Conservation (phyloP, 2,888 invertebrate genomes). For the Leptinotarsa haldemani region DNA sequence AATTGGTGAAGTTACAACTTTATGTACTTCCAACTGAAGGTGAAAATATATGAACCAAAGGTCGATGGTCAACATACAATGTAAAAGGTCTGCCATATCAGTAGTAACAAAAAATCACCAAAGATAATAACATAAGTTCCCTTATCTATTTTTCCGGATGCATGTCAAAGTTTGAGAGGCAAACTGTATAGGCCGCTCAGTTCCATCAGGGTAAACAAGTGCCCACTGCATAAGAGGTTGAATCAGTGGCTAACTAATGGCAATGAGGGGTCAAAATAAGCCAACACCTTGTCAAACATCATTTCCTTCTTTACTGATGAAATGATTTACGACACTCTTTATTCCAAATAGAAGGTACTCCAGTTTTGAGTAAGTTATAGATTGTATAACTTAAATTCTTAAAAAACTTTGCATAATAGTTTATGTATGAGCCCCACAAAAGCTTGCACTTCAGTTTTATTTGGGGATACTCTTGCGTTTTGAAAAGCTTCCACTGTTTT, state of each 20-base stretch:
- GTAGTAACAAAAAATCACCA: no score
- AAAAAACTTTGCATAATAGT: constrained; percentile 31
- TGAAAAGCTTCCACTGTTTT: constrained; percentile 35
- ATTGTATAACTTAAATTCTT: constrained; percentile 6
- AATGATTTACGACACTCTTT: constrained; percentile 34
- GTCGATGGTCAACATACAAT: no score
- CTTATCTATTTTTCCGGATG: background rate
- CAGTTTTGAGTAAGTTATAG: constrained; percentile 22
- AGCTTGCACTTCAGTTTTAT: constrained; percentile 36
- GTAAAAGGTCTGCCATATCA: no score
- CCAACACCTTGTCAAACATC: background rate
- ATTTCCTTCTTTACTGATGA: constrained; percentile 22
- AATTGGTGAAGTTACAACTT: no score
- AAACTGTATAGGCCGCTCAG: background rate
- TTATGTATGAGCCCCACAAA: constrained; percentile 31
- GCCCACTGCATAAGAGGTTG: background rate
- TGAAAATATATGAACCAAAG: no score
- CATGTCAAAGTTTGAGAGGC: background rate
- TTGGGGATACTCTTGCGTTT: constrained; percentile 30
- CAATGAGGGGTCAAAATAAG: background rate
- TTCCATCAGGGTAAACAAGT: background rate
- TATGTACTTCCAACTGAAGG: no score
- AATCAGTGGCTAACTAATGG: background rate
- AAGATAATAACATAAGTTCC: no score
- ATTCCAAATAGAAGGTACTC: constrained; percentile 29